Conservation (phyloP, 2,888 invertebrate genomes). For the Troglohyphantes excavatus region DNA sequence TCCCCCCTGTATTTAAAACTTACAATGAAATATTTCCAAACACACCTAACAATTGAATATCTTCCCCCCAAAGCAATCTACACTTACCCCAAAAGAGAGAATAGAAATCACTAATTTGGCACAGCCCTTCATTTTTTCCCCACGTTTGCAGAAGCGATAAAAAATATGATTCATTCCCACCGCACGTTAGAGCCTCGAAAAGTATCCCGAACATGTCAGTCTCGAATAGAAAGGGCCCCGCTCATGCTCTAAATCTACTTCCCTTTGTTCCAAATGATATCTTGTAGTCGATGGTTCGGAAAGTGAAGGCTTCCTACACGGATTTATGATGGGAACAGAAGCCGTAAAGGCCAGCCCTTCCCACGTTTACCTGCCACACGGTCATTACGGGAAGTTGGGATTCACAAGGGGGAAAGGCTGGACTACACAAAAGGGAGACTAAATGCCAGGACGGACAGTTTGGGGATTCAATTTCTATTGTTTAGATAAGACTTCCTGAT, state of each 20-base stretch:
- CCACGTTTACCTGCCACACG: conserved; percentile 62
- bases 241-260: conserved; percentile 14
- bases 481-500: background rate
- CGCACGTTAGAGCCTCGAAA: background rate
- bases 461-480: background rate
- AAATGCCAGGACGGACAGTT: background rate
- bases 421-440: background rate
- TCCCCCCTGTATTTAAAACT: too few species aligned
- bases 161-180: background rate
- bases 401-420: conserved; percentile 16
- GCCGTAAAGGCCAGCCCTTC: conserved; percentile 73
- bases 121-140: background rate
- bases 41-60: too few species aligned
- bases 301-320: conserved; percentile 58
- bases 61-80: too few species aligned
- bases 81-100: too few species aligned
- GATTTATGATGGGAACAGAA: conserved; percentile 75
- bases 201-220: background rate
- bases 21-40: too few species aligned
- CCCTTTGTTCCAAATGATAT: conserved; percentile 74
- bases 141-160: background rate
- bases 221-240: background rate
- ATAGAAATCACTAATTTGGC: too few species aligned
- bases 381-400: conserved; percentile 67
- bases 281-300: conserved; percentile 52